Conservation (phyloP, 2,888 invertebrate species). For the Xiphydria camelus region DNA sequence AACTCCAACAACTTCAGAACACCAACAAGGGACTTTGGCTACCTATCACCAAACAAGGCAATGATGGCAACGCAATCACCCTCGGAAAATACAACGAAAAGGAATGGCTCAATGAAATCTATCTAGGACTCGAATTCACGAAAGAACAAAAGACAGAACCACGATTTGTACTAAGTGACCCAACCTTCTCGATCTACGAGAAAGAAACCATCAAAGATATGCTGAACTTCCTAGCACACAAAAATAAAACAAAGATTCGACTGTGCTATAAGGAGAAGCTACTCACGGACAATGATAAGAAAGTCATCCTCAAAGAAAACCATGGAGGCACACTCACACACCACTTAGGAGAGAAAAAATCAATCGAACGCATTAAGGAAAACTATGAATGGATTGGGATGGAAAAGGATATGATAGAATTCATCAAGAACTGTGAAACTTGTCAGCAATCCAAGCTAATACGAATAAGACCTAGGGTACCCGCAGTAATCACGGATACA, state of each 20-base stretch:
- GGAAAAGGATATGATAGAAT: slow-evolving; percentile 7
- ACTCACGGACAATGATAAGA: neutral
- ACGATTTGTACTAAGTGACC: neutral
- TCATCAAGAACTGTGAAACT: slow-evolving; percentile 6
- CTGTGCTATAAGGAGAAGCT: neutral
- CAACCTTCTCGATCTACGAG: neutral
- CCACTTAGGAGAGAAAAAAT: slow-evolving; percentile 6
- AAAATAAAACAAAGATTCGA: neutral
- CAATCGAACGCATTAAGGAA: slow-evolving; percentile 5
- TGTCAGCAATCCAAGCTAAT: slow-evolving; percentile 7
- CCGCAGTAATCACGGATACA: slow-evolving; percentile 9
- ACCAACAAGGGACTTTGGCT: neutral
- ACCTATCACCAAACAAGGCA: neutral
- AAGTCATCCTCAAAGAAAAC: slow-evolving; percentile 3
- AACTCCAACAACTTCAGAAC: neutral
- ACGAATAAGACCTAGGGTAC: slow-evolving; percentile 5
- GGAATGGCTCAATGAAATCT: slow-evolving; percentile 2
- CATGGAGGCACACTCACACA: slow-evolving; percentile 5
- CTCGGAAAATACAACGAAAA: neutral
- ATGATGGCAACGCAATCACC: neutral
- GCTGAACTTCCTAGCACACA: slow-evolving; percentile 1
- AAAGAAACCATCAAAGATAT: neutral
- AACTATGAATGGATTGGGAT: slow-evolving; percentile 1
- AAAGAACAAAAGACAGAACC: neutral
- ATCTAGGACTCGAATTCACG: neutral